A percentile compares a stretch with the other conserved stretches of the same genome.
These are phyloP conservation scores for Trissonchulus latispiculum DNA, from an alignment of 2,888 invertebrate genomes.

Conservation along the genomic window DNA sequence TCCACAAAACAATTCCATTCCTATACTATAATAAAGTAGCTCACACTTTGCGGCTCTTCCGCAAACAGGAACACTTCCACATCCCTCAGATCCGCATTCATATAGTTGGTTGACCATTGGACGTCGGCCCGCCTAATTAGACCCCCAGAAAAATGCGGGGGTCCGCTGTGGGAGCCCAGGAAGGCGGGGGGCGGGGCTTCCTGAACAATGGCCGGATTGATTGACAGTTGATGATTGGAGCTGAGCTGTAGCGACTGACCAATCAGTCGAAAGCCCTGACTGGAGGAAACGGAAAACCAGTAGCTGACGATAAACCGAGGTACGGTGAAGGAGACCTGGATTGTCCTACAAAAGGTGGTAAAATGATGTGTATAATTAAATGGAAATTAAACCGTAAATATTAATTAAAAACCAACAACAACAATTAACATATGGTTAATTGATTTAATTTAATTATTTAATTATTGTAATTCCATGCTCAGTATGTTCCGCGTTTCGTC, in stretches of 20 bases:
- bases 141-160: background rate
- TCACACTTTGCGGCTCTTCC: background rate
- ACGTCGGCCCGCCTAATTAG: background rate
- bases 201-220: too few relatives aligned
- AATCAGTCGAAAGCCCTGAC: conserved; percentile 74
- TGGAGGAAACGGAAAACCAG: conserved; percentile 95
- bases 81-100: conserved; percentile 83
- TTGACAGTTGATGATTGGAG: conserved; percentile 47
- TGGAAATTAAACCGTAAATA: background rate
- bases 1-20: background rate
- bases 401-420: too few relatives aligned
- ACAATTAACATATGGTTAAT: too few relatives aligned
- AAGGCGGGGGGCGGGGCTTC: background rate
- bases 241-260: conserved; percentile 65
- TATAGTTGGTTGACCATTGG: conserved; percentile 54
- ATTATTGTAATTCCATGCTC: too few relatives aligned
- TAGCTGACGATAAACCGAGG: conserved; percentile 70
- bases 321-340: conserved; percentile 71
- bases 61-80: conserved; percentile 70
- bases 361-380: conserved; percentile 10
- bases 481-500: too few relatives aligned
- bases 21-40: background rate
- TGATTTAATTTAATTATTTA: too few relatives aligned
- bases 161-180: background rate
- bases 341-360: conserved; percentile 57